A percentile compares a stretch with the other conserved stretches of the same genome.
These are phyloP conservation scores for Cyprinodon brontotheroides DNA, from an alignment of 2,113 vertebrate genomes.

Conservation along the genomic window DNA sequence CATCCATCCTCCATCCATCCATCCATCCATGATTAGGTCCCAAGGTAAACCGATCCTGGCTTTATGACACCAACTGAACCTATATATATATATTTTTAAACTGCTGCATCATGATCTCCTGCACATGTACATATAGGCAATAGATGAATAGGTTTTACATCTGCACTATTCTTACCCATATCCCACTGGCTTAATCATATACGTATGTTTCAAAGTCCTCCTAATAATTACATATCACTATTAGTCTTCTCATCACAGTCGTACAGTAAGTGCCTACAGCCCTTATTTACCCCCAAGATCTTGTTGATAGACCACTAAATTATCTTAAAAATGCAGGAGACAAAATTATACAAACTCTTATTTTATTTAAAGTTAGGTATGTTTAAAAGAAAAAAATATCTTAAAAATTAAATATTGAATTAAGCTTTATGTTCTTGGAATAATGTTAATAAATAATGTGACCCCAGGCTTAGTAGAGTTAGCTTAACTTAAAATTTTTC, in stretches of 20 bases:
- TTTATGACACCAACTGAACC: no score
- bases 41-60: no score
- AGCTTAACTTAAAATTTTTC: background rate
- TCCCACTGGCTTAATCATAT: background rate
- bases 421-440: background rate
- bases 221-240: conserved; percentile 51
- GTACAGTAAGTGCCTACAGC: background rate
- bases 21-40: no score
- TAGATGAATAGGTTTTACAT: background rate
- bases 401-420: background rate
- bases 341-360: background rate
- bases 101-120: no score
- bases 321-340: conserved; percentile 53
- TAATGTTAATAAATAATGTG: background rate
- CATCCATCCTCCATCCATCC: no score
- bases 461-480: background rate
- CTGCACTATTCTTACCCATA: background rate
- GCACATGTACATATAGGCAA: background rate
- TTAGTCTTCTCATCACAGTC: conserved; percentile 58
- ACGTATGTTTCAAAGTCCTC: conserved; percentile 29
- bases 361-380: background rate
- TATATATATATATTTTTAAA: no score
- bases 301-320: conserved; percentile 53
- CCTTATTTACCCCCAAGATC: conserved; percentile 54
- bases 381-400: background rate